A percentile compares a stretch with the other conserved stretches of the same genome.
Conservation (phyloP, 2,888 invertebrate species). For the Acleris emargana region DNA sequence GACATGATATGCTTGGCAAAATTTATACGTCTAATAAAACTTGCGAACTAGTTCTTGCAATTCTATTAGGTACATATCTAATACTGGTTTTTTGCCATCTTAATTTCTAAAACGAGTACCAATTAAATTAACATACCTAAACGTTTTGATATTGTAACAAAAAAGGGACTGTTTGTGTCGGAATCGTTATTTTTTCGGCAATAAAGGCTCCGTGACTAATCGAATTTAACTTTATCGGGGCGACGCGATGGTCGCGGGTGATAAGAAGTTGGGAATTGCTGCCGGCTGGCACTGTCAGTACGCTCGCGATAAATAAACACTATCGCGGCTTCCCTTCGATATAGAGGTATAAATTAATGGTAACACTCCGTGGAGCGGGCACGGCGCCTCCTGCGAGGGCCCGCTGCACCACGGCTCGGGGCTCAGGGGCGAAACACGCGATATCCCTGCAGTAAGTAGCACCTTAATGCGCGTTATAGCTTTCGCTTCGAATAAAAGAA, state of each 20-base stretch:
- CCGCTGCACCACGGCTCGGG: constrained; percentile 55
- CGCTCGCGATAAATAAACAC: constrained; percentile 56
- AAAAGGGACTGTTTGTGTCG: not conserved
- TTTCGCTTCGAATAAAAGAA: not conserved
- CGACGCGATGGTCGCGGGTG: constrained; percentile 31
- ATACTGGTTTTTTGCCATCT: no score
- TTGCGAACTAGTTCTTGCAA: no score
- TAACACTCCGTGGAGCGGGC: constrained; percentile 69
- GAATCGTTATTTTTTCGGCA: constrained; percentile 9
- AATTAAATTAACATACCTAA: no score
- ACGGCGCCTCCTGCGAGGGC: constrained; percentile 59
- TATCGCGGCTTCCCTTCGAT: constrained; percentile 43
- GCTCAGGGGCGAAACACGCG: constrained; percentile 61
- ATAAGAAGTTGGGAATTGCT: constrained; percentile 37
- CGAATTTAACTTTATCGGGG: constrained; percentile 23
- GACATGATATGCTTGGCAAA: no score
- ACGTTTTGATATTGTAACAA: no score
- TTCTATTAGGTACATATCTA: no score
- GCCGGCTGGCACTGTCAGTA: constrained; percentile 59
- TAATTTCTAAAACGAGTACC: no score
- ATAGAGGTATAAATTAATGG: constrained; percentile 66
- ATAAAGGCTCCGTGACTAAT: constrained; percentile 22
- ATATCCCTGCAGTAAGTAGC: constrained; percentile 58
- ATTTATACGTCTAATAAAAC: no score
- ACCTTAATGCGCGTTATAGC: constrained; percentile 40